Conservation (phyloP, 2,888 invertebrate genomes). For the Conistra vaccinii region DNA sequence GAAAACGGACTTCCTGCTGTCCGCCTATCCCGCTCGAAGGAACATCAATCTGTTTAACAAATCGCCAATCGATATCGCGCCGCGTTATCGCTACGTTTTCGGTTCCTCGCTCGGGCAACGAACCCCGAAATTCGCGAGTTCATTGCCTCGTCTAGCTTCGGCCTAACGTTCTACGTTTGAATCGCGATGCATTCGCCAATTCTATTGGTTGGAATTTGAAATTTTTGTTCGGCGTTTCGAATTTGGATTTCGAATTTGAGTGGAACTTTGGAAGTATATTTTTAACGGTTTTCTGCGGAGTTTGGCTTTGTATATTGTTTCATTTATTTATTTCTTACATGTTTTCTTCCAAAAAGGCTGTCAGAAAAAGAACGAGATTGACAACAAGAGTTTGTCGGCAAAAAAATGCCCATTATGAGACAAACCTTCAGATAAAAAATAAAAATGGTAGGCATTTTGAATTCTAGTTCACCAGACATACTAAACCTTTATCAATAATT, state of each 20-base stretch:
- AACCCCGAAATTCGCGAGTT: conserved; percentile 73
- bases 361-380: background rate
- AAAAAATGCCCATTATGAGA: conserved; percentile 3
- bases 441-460: conserved; percentile 16
- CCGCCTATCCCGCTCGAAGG: conserved; percentile 45
- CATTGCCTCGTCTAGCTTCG: conserved; percentile 71
- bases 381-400: background rate
- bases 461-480: conserved; percentile 45
- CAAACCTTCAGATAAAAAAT: conserved; percentile 29
- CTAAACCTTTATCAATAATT: conserved; percentile 32
- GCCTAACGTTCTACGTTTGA: conserved; percentile 61
- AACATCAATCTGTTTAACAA: conserved; percentile 66
- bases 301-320: background rate
- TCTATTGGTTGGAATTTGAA: conserved; percentile 59
- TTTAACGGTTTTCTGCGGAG: conserved; percentile 3
- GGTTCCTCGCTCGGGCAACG: conserved; percentile 75
- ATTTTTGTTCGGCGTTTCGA: conserved; percentile 37
- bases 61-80: conserved; percentile 71
- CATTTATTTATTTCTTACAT: background rate
- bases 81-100: conserved; percentile 68
- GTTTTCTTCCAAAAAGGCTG: background rate
- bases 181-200: conserved; percentile 67
- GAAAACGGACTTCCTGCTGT: conserved; percentile 46
- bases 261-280: conserved; percentile 12
- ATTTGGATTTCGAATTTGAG: conserved; percentile 33